Base-by-base conservation (phyloP, 2,888 invertebrate genomes). In the Smittia aterrima region DNA sequence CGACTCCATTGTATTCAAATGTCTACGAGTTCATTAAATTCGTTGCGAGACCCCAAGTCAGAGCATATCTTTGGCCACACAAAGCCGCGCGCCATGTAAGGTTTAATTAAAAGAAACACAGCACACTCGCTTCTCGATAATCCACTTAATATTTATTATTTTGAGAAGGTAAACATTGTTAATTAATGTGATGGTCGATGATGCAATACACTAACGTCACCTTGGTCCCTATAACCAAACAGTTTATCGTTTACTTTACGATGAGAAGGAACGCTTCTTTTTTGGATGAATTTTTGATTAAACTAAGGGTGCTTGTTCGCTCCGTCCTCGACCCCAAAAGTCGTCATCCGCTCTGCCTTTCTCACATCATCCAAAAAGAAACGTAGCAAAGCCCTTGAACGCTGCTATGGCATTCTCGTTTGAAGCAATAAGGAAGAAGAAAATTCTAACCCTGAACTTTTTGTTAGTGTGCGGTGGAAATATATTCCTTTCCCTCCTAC, bases 361-460 rank as follows among this genome's bases (percentile, higher is more conserved):
- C 70, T 22, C 70, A 7, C 58, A 6, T 47, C 47, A 47, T 47
- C 47, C 47, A 11, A 47, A 32, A 9, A 32, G 9, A 16, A 58
- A 18, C 25, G 25, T 18, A 62, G 16, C 38, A 54, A 72, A 72
- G 72, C 72, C 72, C 72, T 72, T 72, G 72, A 72, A 72, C 72
- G 72, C 22, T 72, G 20, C 62, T 25, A 72, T 72, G 72, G 40
- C 72, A 72, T 64, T 64, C 25, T 13, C 64, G n/a, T 24, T 27
- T 64, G 47, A 53, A 22, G 13, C 16, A 72, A 38, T 25, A 27
- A 58, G 20, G 54, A 72, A 72, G 72, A 72, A 72, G 72, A 58
- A 72, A 38, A 27, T 7, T 62, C 72, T 72, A 72, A 72, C 72
- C 72, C 72, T 72, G 72, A 72, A 72, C 72, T 72, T 72, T 72